Evolutionary conservation across 2,888 invertebrate genomes (phyloP), one percentile per base, ranked within the genome.

Genomic region (Drosophila cracens): DNA sequence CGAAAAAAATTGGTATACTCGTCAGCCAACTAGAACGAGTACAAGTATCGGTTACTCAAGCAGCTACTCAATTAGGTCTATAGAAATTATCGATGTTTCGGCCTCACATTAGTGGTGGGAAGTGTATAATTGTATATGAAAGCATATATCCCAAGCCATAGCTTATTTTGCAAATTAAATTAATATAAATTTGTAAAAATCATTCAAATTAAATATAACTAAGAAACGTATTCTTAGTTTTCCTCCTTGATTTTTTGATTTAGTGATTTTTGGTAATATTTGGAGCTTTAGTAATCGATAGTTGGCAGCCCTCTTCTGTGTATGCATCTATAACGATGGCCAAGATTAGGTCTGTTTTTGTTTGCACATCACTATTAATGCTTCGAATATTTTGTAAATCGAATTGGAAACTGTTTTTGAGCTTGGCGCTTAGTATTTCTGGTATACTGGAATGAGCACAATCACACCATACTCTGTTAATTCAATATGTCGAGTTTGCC

Each of bases 401-500:
- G 33, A 62, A 68, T 79, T 69, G 68, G 68, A 69, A 52, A 31
- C 71, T 65, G 52, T 54, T 77, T 72, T 58, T 29, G 33, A 53
- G 51, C 58, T 68, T 49, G 49, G 57, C 40, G 52, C 21, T 60
- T 74, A 40, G 43, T n/a, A 33, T 61, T 54, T 61, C 21, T 57
- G 49, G 29, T 38, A 59, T 53, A 52, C 29, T 63, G 70, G 75
- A 74, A 89, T 89, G 85, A 83, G 65, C 70, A 78, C 63, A 56
- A 67, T 16, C 27, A 60, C 59, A n/a, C 56, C 62, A 36, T 77
- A 63, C 53, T 70, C 80, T 67, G 82, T 89, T 43, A 54, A 91
- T 63, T 82, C 91, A 56, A 76, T 91, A 70, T 92, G 92, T 64
- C 93, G 92, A 10, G 89, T 89, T 60, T 92, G 92, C 57, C 62